phyloP scores from a whole-genome alignment of 1,140 invertebrate species.

The Liolophura sinensis region DNA sequence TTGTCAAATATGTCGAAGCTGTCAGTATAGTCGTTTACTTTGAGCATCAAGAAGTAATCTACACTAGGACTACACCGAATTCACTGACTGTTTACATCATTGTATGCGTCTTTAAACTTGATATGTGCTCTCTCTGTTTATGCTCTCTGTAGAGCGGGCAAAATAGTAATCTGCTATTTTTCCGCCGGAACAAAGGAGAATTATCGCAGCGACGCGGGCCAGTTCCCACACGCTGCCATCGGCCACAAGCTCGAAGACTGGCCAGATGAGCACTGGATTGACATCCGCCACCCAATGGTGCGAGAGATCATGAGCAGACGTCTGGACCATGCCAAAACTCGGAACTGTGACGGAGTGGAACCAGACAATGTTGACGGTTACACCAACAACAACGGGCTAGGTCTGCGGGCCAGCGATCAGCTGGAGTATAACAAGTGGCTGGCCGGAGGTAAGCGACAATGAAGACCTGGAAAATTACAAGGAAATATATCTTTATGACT shows the following conservation, averaged over 20 bases:
- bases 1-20: too few species aligned
- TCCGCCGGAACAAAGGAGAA: constrained; percentile 36
- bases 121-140: too few species aligned
- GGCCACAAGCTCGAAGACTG: constrained; percentile 29
- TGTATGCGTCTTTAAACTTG: too few species aligned
- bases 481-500: too few species aligned
- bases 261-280: constrained; percentile 33
- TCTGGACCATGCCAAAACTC: constrained; percentile 24
- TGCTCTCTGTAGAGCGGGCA: constrained; percentile 18
- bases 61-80: too few species aligned
- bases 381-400: constrained; percentile 19
- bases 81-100: too few species aligned
- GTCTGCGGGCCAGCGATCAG: constrained; percentile 21
- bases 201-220: constrained; percentile 24
- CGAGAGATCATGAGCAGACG: constrained; percentile 23
- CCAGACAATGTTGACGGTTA: constrained; percentile 38
- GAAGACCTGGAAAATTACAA: neutral
- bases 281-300: constrained; percentile 24
- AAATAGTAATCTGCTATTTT: constrained; percentile 38
- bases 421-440: constrained; percentile 33
- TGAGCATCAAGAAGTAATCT: too few species aligned
- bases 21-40: too few species aligned
- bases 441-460: constrained; percentile 13
- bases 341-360: constrained; percentile 35
- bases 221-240: constrained; percentile 21